Conservation (phyloP, 2,797 vertebrate genomes). For the Sphenodon punctatus region DNA sequence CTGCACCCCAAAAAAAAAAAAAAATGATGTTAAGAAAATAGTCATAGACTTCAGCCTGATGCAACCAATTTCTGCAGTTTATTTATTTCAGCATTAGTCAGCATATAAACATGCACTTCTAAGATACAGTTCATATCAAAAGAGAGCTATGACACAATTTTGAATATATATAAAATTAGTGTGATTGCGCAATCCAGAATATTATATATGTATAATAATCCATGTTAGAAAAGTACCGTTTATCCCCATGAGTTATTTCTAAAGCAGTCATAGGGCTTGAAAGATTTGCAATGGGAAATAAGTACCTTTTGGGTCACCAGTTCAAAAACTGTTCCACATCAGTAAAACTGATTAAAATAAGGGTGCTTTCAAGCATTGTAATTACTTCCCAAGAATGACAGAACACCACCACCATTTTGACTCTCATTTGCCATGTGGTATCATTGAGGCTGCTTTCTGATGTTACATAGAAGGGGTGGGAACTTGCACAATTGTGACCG, state of each 20-base stretch:
- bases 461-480: too few species aligned
- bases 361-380: too few species aligned
- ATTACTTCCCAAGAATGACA: too few species aligned
- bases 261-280: background rate
- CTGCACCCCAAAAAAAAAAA: background rate
- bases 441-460: too few species aligned
- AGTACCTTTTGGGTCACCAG: background rate
- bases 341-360: too few species aligned
- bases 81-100: constrained; percentile 13
- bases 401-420: too few species aligned
- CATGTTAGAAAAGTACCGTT: background rate
- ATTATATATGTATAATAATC: background rate
- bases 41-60: background rate
- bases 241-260: background rate
- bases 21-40: constrained; percentile 23
- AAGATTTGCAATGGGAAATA: background rate
- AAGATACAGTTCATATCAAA: background rate
- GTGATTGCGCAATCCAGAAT: background rate
- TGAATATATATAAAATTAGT: background rate
- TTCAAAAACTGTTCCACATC: background rate
- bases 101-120: background rate
- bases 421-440: too few species aligned
- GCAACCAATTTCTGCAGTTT: constrained; percentile 7
- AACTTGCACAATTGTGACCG: too few species aligned
- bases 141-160: background rate